These are phyloP conservation scores for Lithosia quadra DNA, from an alignment of 2,888 invertebrate genomes.

Conservation along the genomic window DNA sequence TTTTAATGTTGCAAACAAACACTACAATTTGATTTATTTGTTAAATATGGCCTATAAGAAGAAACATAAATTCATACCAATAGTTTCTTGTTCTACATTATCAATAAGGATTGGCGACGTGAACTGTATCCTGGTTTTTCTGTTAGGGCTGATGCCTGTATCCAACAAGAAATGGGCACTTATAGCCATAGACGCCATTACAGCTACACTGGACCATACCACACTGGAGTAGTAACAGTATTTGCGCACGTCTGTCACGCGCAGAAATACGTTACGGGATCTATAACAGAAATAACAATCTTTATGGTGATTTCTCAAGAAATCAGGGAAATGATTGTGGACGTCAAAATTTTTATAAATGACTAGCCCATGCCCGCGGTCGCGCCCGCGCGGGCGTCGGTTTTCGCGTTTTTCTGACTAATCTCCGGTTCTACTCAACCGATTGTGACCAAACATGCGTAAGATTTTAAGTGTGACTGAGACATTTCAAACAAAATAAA, in stretches of 20 bases:
- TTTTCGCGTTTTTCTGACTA: too few relatives aligned
- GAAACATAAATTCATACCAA: conserved; percentile 80
- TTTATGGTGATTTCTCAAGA: too few relatives aligned
- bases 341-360: too few relatives aligned
- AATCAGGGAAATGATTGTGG: too few relatives aligned
- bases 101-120: conserved; percentile 81
- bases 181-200: conserved; percentile 91
- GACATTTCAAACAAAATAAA: too few relatives aligned
- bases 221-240: conserved; percentile 95
- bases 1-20: background rate
- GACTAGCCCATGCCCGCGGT: too few relatives aligned
- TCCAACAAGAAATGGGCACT: conserved; percentile 94
- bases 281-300: conserved; percentile 81
- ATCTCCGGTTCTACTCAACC: too few relatives aligned
- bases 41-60: background rate
- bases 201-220: conserved; percentile 91
- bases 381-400: too few relatives aligned
- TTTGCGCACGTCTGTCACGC: conserved; percentile 94
- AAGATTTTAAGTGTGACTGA: too few relatives aligned
- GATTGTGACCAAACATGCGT: too few relatives aligned
- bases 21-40: too few relatives aligned
- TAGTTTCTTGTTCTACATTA: conserved; percentile 90
- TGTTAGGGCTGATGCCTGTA: conserved; percentile 85
- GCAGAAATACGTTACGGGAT: conserved; percentile 93
- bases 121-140: conserved; percentile 75